Evolutionary conservation across 37 sponge, comb jelly and placozoan species (phyloP), one percentile per base, ranked within the genome.

Genomic region (Cliona cf. orientalis): DNA sequence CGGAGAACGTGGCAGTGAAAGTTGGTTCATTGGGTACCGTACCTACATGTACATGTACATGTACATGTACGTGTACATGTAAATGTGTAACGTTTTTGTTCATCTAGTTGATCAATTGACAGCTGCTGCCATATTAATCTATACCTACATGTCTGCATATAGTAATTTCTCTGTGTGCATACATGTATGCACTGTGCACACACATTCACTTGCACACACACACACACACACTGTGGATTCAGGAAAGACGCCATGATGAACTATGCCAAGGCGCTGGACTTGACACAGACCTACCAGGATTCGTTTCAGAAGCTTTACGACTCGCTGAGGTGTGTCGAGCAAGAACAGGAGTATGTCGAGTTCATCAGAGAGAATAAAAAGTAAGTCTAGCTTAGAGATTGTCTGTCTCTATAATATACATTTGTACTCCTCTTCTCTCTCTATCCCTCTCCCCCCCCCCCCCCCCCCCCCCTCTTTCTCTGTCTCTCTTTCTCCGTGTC

Each of bases 331-430:
- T 40, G 63, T 41, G 80, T 87, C 26, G 62, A 82, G 36, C 56
- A 59, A 35, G 80, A 78, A 26, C 37, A 23, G 11, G 92, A 91
- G 55, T 91, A 91, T 45, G 83, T 70, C 23, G 72, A 67, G 55
- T 87, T 91, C 56, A 76, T 91, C 64, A 38, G 46, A 53, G 82
- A 91, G 1, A 74, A 91, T 62, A 81, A 76, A 65, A 76, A 53
- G 83, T 82, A 26, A 74, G 81, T 69, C 12, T 65, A 28, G 33
- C 14, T 11, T n/a, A 11, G 7, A 11, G 25, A 11, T 11, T 49
- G 14, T 49, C 55, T 32, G 21, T 23, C 3, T 42, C 23, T 38
- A 39, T 46, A 40, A 45, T 38, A 71, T 25, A 29, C 37, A 4
- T 44, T 44, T 42, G 46, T 21, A 43, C 25, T 66, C 21, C 12